Evolutionary conservation across 2,888 invertebrate genomes (phyloP), one percentile per base, ranked within the genome.

Genomic region (Acronicta leporina): DNA sequence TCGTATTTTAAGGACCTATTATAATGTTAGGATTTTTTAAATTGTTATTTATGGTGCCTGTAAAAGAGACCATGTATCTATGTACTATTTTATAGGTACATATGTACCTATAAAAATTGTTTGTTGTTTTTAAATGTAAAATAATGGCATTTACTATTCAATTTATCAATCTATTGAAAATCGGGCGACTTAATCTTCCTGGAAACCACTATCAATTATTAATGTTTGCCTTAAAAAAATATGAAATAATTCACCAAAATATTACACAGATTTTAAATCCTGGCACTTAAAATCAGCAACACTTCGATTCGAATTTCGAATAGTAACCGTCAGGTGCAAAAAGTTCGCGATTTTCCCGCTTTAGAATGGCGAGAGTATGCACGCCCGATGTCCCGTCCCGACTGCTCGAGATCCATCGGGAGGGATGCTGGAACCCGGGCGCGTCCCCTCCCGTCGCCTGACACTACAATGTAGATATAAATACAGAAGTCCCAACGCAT

Each of bases 331-430:
- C 16, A 58, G 43, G 25, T 74, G 69, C 79, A 77, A 64, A 79
- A 84, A 85, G 77, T 85, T 86, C 80, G 84, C 79, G 82, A 66
- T 41, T 69, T 69, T 74, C 72, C 62, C 65, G 66, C 56, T 77
- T 54, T 56, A 68, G 63, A 75, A 61, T 56, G 54, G 67, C 73
- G 71, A 55, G 73, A 67, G 66, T 38, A 27, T 43, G 48, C 78
- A 56, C 68, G 71, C 38, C 77, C 68, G 68, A 59, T 57, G 82
- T 80, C 78, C 74, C 71, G 74, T 75, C 59, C 66, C 82, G 82
- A 86, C 87, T 87, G 83, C 71, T 73, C 71, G 76, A 46, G 58
- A 77, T 78, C 69, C 77, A 75, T 79, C 79, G 82, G 77, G 78
- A 81, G 63, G 73, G 75, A 72, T 73, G 70, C 70, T 75, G 62